Conservation (phyloP, 2,113 vertebrate genomes). For the Rhadina sibilatrix region DNA sequence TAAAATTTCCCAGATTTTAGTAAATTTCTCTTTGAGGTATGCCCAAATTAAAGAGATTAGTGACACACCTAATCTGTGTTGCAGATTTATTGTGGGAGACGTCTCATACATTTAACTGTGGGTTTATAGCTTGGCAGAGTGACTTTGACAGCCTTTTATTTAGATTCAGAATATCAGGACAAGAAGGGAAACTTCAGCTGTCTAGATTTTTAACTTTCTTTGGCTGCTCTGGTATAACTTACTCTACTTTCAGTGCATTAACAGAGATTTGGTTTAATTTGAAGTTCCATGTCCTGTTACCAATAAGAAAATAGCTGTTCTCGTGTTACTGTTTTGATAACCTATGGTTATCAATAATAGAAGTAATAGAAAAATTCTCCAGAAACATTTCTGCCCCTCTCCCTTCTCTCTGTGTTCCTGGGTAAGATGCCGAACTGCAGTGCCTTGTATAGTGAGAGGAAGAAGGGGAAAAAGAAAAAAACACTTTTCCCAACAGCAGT, state of each 20-base stretch:
- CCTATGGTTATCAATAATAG: not conserved
- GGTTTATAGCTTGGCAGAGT: not conserved
- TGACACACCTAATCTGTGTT: not conserved
- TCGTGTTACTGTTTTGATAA: not conserved
- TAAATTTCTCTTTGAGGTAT: not conserved
- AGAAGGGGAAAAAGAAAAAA: not conserved
- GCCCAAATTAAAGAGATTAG: not conserved
- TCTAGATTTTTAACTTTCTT: not conserved
- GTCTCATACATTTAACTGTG: not conserved
- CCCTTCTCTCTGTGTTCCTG: not conserved
- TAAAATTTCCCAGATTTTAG: not conserved
- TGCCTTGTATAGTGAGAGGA: not conserved
- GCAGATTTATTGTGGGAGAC: not conserved
- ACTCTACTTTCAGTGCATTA: not conserved
- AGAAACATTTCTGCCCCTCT: accelerated
- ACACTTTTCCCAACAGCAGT: not conserved
- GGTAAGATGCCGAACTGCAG: not conserved
- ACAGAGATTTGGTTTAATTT: not conserved
- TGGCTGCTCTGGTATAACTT: not conserved
- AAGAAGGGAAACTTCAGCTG: not conserved
- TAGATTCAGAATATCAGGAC: not conserved
- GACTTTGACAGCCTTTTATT: not conserved
- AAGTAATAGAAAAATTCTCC: not conserved
- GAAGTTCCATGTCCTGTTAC: not conserved
- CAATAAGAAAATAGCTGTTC: not conserved